Evolutionary conservation across 2,797 vertebrate species (phyloP).

Genomic region (Pseudocheirus occidentalis): DNA sequence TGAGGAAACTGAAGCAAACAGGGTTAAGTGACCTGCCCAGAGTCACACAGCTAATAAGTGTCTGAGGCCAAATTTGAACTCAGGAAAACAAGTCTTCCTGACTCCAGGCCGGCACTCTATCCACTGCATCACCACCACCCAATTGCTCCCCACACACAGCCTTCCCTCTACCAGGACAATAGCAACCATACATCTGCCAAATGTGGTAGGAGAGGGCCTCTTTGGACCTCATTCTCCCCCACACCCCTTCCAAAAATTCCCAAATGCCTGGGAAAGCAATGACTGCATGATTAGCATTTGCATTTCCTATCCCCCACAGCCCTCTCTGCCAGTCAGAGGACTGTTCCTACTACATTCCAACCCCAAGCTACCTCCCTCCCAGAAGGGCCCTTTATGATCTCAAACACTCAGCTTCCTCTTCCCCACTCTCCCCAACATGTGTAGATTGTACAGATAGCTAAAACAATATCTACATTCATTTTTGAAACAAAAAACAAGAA

Average conservation of each 20-base stretch:
- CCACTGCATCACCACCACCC: background rate
- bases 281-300: conserved; percentile 44
- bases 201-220: background rate
- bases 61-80: background rate
- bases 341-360: conserved; percentile 24
- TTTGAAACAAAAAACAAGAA: conserved; percentile 53
- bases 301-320: background rate
- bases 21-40: background rate
- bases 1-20: background rate
- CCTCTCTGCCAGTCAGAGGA: background rate
- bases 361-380: conserved; percentile 14
- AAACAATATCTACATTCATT: conserved; percentile 23
- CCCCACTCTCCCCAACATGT: background rate
- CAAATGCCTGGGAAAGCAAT: background rate
- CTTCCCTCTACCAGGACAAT: conserved; percentile 48
- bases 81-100: background rate
- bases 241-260: background rate
- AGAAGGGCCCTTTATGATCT: background rate
- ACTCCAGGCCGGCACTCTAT: background rate
- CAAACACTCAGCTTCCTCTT: conserved; percentile 25
- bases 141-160: background rate
- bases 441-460: background rate
- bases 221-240: background rate
- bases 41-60: background rate
- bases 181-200: conserved; percentile 79